phyloP scores from a whole-genome alignment of 1,140 invertebrate genomes.

The Drosophila simulans region DNA sequence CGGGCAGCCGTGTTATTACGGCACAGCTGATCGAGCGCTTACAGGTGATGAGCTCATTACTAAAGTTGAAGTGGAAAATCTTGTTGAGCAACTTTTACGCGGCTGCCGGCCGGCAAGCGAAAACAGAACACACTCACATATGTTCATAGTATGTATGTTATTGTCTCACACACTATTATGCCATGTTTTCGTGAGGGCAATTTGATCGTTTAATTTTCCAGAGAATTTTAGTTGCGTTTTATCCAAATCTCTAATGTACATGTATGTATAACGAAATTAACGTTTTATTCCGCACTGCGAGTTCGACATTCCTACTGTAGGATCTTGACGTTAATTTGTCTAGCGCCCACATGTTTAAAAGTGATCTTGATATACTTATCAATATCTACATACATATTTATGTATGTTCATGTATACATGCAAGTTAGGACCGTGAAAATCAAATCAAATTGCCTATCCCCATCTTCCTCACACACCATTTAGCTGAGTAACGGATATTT shows the following conservation, averaged over 20 bases:
- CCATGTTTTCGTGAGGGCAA: constrained; percentile 15
- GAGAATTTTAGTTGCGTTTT: constrained; percentile 16
- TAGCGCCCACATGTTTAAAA: too few relatives aligned
- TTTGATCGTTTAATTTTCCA: constrained; percentile 12
- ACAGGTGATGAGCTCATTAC: constrained; percentile 59
- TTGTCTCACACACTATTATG: constrained; percentile 23
- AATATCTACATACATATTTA: too few relatives aligned
- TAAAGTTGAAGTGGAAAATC: constrained; percentile 65
- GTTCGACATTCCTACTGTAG: background rate
- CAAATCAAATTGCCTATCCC: too few relatives aligned
- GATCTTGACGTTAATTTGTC: constrained; percentile 5
- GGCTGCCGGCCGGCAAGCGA: constrained; percentile 67
- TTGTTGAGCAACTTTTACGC: constrained; percentile 73
- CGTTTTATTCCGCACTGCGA: too few relatives aligned
- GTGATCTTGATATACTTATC: too few relatives aligned
- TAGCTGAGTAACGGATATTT: too few relatives aligned
- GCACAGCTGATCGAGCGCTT: constrained; percentile 60
- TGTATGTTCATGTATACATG: too few relatives aligned
- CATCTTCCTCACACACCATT: too few relatives aligned
- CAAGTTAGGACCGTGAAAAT: too few relatives aligned
- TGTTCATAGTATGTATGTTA: too few relatives aligned
- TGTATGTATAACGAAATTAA: too few relatives aligned
- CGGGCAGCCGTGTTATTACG: constrained; percentile 2
- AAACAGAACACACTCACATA: background rate
- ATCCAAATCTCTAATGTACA: constrained; percentile 46